Evolutionary conservation across 2,888 invertebrate species (phyloP).

Genomic region (Nomada ferruginata): DNA sequence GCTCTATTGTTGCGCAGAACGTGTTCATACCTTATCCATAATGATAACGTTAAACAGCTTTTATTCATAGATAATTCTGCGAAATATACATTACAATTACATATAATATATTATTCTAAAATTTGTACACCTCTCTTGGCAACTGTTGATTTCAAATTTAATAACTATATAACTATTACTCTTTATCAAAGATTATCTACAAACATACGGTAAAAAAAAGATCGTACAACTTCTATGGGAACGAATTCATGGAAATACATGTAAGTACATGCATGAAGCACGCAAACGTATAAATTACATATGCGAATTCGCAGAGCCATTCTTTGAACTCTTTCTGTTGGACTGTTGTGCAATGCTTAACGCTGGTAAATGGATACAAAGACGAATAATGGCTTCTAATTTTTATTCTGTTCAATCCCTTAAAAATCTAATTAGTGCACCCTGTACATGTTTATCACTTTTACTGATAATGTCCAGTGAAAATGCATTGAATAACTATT

Average conservation of each 20-base stretch:
- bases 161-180: not conserved
- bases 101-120: no score
- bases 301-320: constrained; percentile 22
- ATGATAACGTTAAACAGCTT: no score
- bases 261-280: constrained; percentile 21
- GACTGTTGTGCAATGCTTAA: constrained; percentile 12
- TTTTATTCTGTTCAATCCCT: constrained; percentile 6
- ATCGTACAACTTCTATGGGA: constrained; percentile 15
- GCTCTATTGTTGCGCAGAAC: no score
- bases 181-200: not conserved
- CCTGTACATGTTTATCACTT: not conserved
- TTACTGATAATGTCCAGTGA: not conserved
- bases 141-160: no score
- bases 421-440: not conserved
- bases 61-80: no score
- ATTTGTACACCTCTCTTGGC: no score
- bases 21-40: no score
- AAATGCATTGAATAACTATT: not conserved
- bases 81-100: no score
- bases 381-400: not conserved
- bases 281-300: constrained; percentile 30
- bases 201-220: not conserved
- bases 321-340: constrained; percentile 9
- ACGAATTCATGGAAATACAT: constrained; percentile 21
- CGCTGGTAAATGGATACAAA: constrained; percentile 2